Base-by-base conservation (phyloP, 2,797 vertebrate genomes). In the Channa striata region DNA sequence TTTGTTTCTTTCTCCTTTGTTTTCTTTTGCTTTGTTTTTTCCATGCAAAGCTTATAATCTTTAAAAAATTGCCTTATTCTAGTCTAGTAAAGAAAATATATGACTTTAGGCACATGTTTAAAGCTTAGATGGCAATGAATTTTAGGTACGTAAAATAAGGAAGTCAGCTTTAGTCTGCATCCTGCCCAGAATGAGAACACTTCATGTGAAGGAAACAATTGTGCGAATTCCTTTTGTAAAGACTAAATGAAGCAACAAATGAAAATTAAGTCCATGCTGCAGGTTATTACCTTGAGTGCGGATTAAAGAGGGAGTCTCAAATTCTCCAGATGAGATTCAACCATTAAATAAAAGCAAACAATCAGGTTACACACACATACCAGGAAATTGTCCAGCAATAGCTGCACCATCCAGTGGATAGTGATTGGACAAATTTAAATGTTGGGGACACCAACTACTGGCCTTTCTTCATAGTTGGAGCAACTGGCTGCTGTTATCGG, bases 401-500 rank as follows among this genome's bases (percentile, higher is more conserved):
- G 47, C 42, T 39, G 20, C 19, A 34, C 53, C 59, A 39, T 68
- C 37, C 48, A 43, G 13, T 67, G 46, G 36, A 40, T 62, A 63
- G 25, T 73, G 59, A 62, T 20, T 57, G 67, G 58, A 74, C 67
- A 78, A 56, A 87, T 81, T 80, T 86, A 64, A 34, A 70, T 84
- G 52, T 81, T 76, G 74, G 72, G 56, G 65, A 70, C 77, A 59
- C 39, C 47, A 59, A 78, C 72, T 50, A 56, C 19, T 80, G 80
- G 71, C 59, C 80, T 78, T 79, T 86, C 62, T 72, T 67, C 68
- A 78, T 69, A 68, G 58, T 59, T 16, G 11, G 60, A 80, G 74
- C 77, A 68, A 74, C 68, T 73, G 77, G 30, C 78, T 73, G 78
- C 82, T 72, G 83, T 87, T 88, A 89, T 90, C 80, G 11, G 68